phyloP scores from a whole-genome alignment of 2,888 invertebrate species.

The Drosophila recens region DNA sequence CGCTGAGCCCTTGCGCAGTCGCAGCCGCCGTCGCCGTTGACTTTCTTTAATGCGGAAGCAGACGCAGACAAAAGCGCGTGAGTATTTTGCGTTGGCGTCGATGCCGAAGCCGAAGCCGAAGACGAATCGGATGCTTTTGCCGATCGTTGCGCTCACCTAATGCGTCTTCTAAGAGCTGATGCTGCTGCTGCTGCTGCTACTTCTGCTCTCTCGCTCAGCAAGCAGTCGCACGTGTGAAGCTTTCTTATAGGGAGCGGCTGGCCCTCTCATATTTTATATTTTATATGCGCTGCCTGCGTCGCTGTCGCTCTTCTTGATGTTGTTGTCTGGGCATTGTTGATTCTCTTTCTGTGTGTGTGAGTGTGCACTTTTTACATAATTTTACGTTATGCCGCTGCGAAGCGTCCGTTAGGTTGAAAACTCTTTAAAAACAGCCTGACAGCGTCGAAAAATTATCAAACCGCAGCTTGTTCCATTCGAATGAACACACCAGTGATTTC shows the following conservation, averaged over 20 bases:
- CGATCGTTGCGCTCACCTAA: too few species aligned
- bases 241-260: slow-evolving; percentile 54
- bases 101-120: slow-evolving; percentile 29
- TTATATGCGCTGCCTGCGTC: slow-evolving; percentile 40
- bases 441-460: slow-evolving; percentile 85
- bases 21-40: slow-evolving; percentile 35
- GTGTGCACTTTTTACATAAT: slow-evolving; percentile 76
- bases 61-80: slow-evolving; percentile 62
- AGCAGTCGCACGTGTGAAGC: slow-evolving; percentile 41
- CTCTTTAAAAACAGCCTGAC: slow-evolving; percentile 86
- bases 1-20: slow-evolving; percentile 37
- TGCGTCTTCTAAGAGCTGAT: neutral
- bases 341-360: slow-evolving; percentile 43
- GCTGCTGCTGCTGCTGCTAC: slow-evolving; percentile 44
- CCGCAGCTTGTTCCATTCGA: slow-evolving; percentile 86
- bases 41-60: slow-evolving; percentile 77
- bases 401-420: slow-evolving; percentile 79
- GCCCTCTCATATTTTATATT: slow-evolving; percentile 65
- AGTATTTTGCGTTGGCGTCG: slow-evolving; percentile 64
- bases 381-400: slow-evolving; percentile 72
- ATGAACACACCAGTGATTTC: slow-evolving; percentile 85
- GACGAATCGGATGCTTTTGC: slow-evolving; percentile 1
- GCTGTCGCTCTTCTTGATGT: slow-evolving; percentile 33
- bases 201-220: slow-evolving; percentile 34
- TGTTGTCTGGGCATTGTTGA: slow-evolving; percentile 34